phyloP scores from a whole-genome alignment of 2,888 invertebrate species.

The Catocala fraxini region DNA sequence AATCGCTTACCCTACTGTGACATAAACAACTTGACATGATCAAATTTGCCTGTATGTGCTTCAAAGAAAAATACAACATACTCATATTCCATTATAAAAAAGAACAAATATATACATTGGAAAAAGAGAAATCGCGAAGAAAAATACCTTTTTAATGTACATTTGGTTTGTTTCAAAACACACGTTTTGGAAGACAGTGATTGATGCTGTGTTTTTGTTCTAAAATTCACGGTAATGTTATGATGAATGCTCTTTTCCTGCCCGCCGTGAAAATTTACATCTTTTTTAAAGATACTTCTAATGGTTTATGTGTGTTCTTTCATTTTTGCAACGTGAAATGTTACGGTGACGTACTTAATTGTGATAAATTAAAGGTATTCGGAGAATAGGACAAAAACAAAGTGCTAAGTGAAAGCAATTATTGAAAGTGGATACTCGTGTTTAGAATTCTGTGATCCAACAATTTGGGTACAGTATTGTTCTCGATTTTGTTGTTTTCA shows the following conservation, averaged over 20 bases:
- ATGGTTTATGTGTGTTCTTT: slow-evolving; percentile 5
- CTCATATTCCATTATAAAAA: no score
- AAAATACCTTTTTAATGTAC: slow-evolving; percentile 46
- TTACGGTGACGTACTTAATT: no score
- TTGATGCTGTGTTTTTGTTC: slow-evolving; percentile 70
- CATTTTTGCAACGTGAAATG: background rate
- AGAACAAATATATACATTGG: slow-evolving; percentile 18
- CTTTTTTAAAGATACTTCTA: slow-evolving; percentile 10
- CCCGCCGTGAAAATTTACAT: slow-evolving; percentile 16
- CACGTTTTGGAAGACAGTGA: slow-evolving; percentile 64
- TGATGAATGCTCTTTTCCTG: slow-evolving; percentile 62
- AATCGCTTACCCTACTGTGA: no score
- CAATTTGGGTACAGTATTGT: no score
- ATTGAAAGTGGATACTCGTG: no score
- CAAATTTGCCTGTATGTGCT: no score
- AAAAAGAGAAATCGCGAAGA: slow-evolving; percentile 35
- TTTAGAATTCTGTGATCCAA: no score
- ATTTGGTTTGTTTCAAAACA: slow-evolving; percentile 47
- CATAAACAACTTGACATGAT: no score
- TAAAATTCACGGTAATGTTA: slow-evolving; percentile 62
- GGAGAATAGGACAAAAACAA: background rate
- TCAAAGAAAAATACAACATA: no score
- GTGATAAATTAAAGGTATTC: no score
- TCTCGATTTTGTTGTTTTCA: no score
- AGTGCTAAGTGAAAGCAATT: background rate